Percentiles rank a stretch among this genome's conserved stretches.
Conservation (phyloP, 2,888 invertebrate genomes). For the Ariolimax columbianus region DNA sequence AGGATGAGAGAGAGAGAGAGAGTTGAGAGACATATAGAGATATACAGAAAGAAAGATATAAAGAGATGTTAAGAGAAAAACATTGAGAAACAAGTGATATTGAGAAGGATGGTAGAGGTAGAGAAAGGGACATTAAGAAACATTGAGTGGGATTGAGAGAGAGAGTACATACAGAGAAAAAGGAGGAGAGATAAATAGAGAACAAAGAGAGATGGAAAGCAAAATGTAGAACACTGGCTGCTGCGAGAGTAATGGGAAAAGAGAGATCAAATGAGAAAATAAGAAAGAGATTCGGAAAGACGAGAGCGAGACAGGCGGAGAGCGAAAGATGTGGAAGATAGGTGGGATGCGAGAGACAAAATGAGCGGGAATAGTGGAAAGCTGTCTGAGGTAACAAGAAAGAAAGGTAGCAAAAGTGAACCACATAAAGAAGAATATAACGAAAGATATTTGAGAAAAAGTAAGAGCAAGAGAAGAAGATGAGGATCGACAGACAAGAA, state of each 20-base stretch:
- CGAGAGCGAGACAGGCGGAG: not conserved
- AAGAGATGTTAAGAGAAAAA: not conserved
- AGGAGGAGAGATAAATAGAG: not conserved
- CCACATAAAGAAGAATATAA: no score
- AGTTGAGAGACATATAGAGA: not conserved
- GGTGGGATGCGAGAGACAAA: not conserved
- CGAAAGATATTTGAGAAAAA: no score
- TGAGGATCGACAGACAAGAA: no score
- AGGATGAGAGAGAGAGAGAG: no score
- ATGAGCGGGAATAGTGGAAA: not conserved
- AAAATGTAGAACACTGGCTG: not conserved
- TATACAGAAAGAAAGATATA: not conserved
- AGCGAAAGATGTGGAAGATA: no score
- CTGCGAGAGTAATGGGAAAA: not conserved
- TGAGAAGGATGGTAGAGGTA: no score
- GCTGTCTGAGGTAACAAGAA: not conserved
- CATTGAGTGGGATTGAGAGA: not conserved
- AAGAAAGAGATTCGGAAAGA: not conserved
- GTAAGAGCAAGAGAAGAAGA: no score
- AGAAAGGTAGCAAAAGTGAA: no score
- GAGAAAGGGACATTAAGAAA: no score
- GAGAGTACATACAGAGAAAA: not conserved
- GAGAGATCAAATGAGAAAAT: not conserved
- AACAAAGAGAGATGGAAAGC: not conserved
- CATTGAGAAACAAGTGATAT: not conserved